Base-by-base conservation (phyloP, 2,888 invertebrate species). In the Lomographa bimaculata region DNA sequence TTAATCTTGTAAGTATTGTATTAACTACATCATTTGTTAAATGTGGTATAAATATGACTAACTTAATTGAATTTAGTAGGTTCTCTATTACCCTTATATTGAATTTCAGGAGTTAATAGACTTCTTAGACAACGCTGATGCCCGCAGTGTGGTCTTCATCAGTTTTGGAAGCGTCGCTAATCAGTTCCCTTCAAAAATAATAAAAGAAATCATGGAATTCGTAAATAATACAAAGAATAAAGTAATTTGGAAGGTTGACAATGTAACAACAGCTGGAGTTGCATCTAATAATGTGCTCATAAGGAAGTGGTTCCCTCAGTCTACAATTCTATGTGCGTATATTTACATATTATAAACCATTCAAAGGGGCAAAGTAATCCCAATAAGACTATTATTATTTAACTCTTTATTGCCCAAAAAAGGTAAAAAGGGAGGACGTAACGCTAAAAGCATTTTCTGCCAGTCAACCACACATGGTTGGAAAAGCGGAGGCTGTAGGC, bases 191-290 rank as follows among this genome's bases (percentile, higher is more conserved):
- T 61, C 73, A 6, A 78, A 89, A 1, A 91, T 91, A 56, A 71
- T 91, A 26, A 72, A 87, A 29, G 89, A 79, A 17, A 90, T 95
- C 26, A 53, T 92, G 8, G 84, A 84, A 0, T 26, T 60, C 4
- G 14, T 58, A 7, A 25, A 43, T 26, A 45, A 39, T 5, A 90
- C 90, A 8, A 76, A 75, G 33, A 91, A 92, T 57, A 90, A 89
- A 35, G 91, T 94, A 5, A 74, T 95, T 33, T 94, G 94, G 94
- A 94, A 94, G 78, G 92, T 91, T 89, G 93, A 94, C 62, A 90
- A 90, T 54, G 91, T 92, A 0, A 82, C 87, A 0, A n/a, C n/a
- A n/a, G 66, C 93, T 63, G 81, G 89, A 0, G n/a, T n/a, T n/a
- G 81, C 91, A 54, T 91, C 93, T 0, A 67, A 81, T 5, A 94